Conservation (phyloP, 2,797 vertebrate genomes). For the Cyclura pinguis region DNA sequence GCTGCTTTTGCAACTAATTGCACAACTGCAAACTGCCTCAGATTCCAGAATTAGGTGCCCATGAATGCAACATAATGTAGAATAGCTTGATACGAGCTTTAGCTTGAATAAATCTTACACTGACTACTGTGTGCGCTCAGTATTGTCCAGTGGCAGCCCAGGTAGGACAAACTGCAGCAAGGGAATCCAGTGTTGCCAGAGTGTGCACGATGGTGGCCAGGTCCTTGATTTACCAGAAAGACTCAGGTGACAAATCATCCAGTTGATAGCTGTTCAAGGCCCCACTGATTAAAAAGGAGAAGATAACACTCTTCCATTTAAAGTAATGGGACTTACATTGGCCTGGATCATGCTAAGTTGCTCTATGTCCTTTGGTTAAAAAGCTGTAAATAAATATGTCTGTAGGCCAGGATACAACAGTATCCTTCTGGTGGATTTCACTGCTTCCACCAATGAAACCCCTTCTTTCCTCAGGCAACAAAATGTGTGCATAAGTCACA, state of each 20-base stretch:
- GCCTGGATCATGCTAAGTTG: background rate
- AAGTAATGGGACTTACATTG: background rate
- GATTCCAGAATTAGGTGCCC: too few relatives aligned
- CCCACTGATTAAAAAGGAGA: background rate
- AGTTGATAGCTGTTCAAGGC: background rate
- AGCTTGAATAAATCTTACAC: too few relatives aligned
- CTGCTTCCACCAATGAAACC: too few relatives aligned
- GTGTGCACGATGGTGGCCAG: background rate
- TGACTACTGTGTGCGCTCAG: background rate
- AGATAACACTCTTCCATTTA: background rate
- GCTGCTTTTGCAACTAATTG: too few relatives aligned
- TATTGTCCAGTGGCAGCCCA: background rate
- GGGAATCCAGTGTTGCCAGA: background rate
- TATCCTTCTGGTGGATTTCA: too few relatives aligned
- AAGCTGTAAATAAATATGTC: background rate
- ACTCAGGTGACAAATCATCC: background rate
- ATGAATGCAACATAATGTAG: too few relatives aligned
- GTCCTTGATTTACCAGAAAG: background rate
- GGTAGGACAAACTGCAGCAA: background rate
- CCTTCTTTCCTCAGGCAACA: too few relatives aligned
- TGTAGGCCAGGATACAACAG: too few relatives aligned
- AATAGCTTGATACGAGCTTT: too few relatives aligned
- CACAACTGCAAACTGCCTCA: too few relatives aligned
- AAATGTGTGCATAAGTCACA: too few relatives aligned
- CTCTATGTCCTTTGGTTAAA: background rate